phyloP scores from a whole-genome alignment of 2,113 vertebrate genomes.

The Lucifuga dentata region DNA sequence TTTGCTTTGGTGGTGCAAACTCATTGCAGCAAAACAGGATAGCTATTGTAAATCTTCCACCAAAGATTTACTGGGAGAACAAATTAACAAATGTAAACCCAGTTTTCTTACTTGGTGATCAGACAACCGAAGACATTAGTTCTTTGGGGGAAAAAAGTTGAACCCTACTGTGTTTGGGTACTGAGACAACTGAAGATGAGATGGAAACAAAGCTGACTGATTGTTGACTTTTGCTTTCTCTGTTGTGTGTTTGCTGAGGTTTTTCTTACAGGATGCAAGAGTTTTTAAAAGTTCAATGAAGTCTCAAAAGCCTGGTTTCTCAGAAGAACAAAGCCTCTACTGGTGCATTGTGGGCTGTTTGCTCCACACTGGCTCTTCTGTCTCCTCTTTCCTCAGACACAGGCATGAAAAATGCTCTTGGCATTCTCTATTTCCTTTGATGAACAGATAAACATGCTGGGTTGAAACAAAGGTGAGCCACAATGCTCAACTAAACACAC shows the following conservation, averaged over 20 bases:
- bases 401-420: too few relatives aligned
- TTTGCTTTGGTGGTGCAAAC: constrained; percentile 11
- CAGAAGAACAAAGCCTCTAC: neutral
- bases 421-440: too few relatives aligned
- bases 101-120: constrained; percentile 21
- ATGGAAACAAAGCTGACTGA: constrained; percentile 15
- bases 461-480: too few relatives aligned
- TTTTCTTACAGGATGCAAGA: constrained; percentile 6
- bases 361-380: neutral
- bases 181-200: too few relatives aligned
- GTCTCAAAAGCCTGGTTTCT: too few relatives aligned
- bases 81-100: constrained; percentile 13
- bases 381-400: too few relatives aligned
- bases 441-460: too few relatives aligned
- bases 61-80: neutral
- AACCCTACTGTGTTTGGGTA: neutral
- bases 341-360: neutral
- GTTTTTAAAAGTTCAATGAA: too few relatives aligned
- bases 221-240: neutral
- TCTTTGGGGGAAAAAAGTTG: constrained; percentile 1
- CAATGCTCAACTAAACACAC: too few relatives aligned
- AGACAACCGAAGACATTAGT: constrained; percentile 26
- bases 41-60: constrained; percentile 14
- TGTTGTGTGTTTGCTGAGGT: neutral
- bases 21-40: neutral